phyloP scores from a whole-genome alignment of 1,140 invertebrate species.

The Hormaphis cornu region DNA sequence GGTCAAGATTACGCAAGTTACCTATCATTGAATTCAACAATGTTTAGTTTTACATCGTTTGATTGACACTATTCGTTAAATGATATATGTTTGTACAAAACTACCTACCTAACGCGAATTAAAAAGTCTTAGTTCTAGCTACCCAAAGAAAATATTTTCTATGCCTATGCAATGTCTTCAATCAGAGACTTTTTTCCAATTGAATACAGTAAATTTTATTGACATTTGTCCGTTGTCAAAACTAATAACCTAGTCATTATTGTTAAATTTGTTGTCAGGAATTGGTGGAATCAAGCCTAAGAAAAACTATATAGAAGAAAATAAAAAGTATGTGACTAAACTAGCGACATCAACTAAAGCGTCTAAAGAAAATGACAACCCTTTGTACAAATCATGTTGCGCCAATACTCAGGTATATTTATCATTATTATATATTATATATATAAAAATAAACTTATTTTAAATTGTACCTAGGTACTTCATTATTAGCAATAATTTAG shows the following conservation, averaged over 20 bases:
- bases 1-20: too few species aligned
- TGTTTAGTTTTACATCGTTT: too few species aligned
- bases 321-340: conserved; percentile 9
- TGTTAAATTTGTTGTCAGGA: neutral
- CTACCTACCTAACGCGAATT: too few species aligned
- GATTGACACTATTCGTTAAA: too few species aligned
- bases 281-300: neutral
- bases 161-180: neutral
- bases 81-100: too few species aligned
- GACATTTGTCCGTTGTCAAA: neutral
- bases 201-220: conserved; percentile 13
- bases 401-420: neutral
- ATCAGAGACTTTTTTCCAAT: conserved; percentile 27
- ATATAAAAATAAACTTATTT: too few species aligned
- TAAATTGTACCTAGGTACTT: too few species aligned
- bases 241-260: neutral
- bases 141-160: too few species aligned
- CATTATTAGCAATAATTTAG: too few species aligned
- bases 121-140: too few species aligned
- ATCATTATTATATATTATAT: too few species aligned
- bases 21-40: too few species aligned
- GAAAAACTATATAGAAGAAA: conserved; percentile 7
- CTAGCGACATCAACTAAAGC: neutral
- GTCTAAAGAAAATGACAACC: neutral
- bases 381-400: neutral